A percentile compares a stretch with the other conserved stretches of the same genome.
Conservation (phyloP, 2,888 invertebrate species). For the Anticlea derivata region DNA sequence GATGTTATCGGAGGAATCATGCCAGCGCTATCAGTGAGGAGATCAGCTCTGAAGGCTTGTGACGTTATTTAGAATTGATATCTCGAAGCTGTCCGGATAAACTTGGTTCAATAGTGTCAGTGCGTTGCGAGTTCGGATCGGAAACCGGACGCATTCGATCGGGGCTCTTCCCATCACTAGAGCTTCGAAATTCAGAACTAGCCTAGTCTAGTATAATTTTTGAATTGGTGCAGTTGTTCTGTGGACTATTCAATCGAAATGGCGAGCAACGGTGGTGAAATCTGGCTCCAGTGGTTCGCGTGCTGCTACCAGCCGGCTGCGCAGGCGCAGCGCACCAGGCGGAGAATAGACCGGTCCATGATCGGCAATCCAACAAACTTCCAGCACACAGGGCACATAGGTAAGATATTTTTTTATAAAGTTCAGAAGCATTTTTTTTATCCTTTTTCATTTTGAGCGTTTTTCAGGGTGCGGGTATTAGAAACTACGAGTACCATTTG, state of each 20-base stretch:
- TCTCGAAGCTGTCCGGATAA: conserved; percentile 32
- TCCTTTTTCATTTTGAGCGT: no score
- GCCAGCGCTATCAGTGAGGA: conserved; percentile 64
- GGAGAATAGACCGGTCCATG: conserved; percentile 95
- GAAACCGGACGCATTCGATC: conserved; percentile 45
- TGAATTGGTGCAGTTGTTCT: conserved; percentile 40
- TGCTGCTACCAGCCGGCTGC: conserved; percentile 94
- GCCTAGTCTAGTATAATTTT: conserved; percentile 8
- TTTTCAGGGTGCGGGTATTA: no score
- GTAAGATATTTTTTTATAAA: conserved; percentile 49
- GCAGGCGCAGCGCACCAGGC: conserved; percentile 87
- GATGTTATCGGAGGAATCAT: conserved; percentile 69
- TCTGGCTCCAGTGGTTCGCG: conserved; percentile 96
- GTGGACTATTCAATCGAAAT: conserved; percentile 71
- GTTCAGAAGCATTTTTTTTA: no score
- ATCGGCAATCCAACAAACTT: conserved; percentile 98
- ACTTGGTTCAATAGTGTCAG: conserved; percentile 35
- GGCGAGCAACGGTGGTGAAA: conserved; percentile 90
- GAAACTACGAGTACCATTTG: no score
- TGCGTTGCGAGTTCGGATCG: conserved; percentile 42
- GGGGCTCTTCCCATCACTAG: conserved; percentile 41
- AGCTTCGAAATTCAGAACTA: conserved; percentile 27
- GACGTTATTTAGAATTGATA: conserved; percentile 40
- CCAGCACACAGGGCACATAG: conserved; percentile 92
- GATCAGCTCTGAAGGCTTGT: conserved; percentile 53